Evolutionary conservation across 2,888 invertebrate genomes (phyloP).

Genomic region (Nemurella pictetii): DNA sequence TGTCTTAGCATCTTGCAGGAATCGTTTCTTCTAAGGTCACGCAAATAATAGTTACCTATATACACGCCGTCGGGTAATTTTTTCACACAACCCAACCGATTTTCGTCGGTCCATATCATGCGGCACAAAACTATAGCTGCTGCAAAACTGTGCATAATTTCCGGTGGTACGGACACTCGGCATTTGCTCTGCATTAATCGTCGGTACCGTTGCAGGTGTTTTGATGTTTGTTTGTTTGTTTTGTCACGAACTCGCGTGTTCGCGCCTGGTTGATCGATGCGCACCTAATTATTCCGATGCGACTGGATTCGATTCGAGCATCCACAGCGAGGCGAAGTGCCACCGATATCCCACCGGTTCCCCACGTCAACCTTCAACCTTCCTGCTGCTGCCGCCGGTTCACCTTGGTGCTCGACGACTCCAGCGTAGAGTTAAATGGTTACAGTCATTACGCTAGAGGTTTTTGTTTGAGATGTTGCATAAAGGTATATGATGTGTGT

Average conservation of each 20-base stretch:
- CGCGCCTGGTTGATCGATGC: neutral
- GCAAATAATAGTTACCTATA: neutral
- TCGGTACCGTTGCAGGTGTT: neutral
- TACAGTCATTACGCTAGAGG: neutral
- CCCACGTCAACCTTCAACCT: neutral
- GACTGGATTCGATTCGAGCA: too few species aligned
- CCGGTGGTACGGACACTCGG: neutral
- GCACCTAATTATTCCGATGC: neutral
- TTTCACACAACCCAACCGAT: neutral
- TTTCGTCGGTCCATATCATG: neutral
- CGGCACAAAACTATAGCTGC: neutral
- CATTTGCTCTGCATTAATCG: neutral
- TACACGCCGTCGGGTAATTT: neutral
- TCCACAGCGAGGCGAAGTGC: neutral
- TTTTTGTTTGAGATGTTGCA: neutral
- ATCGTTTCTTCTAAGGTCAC: neutral
- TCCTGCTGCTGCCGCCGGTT: neutral
- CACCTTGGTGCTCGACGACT: neutral
- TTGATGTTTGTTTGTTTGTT: neutral
- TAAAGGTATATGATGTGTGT: neutral
- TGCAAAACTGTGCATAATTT: too few species aligned
- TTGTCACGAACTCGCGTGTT: neutral
- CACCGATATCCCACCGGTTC: neutral
- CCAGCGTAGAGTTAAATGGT: neutral
- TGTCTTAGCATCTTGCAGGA: neutral